Conservation (phyloP, 2,797 vertebrate genomes). For the Falco concolor region DNA sequence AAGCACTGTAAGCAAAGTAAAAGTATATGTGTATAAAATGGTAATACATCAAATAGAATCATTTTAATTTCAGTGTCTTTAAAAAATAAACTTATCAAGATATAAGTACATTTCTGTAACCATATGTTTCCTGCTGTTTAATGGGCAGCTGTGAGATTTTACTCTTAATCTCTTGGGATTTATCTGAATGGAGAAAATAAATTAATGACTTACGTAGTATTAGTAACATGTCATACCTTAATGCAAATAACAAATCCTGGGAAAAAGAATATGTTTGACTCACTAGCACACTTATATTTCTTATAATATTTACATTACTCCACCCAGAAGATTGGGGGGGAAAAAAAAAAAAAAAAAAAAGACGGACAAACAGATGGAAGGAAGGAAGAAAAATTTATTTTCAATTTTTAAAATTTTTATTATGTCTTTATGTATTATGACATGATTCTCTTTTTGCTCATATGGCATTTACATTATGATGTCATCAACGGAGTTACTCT, state of each 20-base stretch:
- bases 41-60: neutral
- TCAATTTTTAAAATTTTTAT: neutral
- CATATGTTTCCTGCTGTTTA: slow-evolving; percentile 26
- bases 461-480: neutral
- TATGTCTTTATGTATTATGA: neutral
- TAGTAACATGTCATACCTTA: neutral
- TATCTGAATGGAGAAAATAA: slow-evolving; percentile 8
- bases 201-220: neutral
- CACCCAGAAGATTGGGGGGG: neutral
- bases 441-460: neutral
- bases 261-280: neutral
- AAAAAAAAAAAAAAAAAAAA: too few species aligned
- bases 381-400: neutral
- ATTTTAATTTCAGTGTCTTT: slow-evolving; percentile 2
- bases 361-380: too few species aligned
- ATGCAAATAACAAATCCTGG: neutral
- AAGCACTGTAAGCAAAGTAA: neutral
- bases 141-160: neutral
- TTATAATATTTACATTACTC: neutral
- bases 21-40: neutral
- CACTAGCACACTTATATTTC: neutral
- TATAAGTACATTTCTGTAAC: neutral
- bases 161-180: neutral
- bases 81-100: slow-evolving; percentile 10
- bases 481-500: neutral